Evolutionary conservation across 2,797 vertebrate genomes (phyloP), one percentile per base, ranked within the genome.

Genomic region (Artibeus lituratus): DNA sequence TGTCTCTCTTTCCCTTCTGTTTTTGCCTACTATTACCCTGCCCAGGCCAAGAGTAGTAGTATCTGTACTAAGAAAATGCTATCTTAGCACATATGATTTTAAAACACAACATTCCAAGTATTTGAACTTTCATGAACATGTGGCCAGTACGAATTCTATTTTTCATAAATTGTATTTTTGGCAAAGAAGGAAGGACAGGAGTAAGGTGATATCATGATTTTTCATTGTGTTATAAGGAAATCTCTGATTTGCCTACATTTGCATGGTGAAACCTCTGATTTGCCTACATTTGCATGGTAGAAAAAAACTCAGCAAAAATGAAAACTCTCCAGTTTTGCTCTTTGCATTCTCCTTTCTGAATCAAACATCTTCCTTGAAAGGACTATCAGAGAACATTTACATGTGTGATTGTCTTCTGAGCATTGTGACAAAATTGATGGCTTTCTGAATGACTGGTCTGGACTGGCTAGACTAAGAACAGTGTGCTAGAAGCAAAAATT

Each of bases 111-210:
- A 49, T 53, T 9, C 14, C n/a, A 84, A 94, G 39, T 69, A 70
- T 92, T 90, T 90, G 72, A 87, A 90, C 37, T 69, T 73, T 14
- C 88, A 49, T 14, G 47, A 78, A 80, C 0, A 12, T 35, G 55
- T 55, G 47, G 69, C 22, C 55, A 70, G 26, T 11, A 39, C 16
- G 74, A 35, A 87, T 55, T 95, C 15, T 51, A 32, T 49, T 74
- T 96, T 77, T 26, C 57, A 65, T 62, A 59, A 77, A 4, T 81
- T 65, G 24, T 62, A 74, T 72, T 95, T 95, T 84, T 92, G 67
- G 22, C 47, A 69, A 85, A 90, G 32, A 87, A 7, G 24, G 15
- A 81, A 81, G 26, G 32, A 67, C 16, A 6, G 22, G 91, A 49
- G 32, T 47, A 67, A 77, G 10, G 49, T 32, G 37, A 73, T 53